phyloP scores from a whole-genome alignment of 1,140 invertebrate species.

The Octopus sinensis region DNA sequence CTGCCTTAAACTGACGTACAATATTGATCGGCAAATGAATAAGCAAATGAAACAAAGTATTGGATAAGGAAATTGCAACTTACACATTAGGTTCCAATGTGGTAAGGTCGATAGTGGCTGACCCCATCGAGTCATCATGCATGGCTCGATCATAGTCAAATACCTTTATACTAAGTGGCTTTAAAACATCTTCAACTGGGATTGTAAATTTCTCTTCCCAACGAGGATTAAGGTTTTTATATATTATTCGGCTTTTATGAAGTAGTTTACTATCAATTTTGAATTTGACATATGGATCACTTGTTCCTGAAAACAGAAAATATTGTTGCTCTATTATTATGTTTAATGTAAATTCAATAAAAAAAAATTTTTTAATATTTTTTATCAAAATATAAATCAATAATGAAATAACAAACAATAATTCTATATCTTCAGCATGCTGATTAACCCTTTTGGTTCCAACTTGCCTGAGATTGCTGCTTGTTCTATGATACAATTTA shows the following conservation, averaged over 20 bases:
- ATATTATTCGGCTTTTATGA: constrained; percentile 58
- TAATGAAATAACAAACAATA: no score
- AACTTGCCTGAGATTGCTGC: no score
- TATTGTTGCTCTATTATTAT: no score
- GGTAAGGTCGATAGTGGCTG: constrained; percentile 79
- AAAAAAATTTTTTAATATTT: no score
- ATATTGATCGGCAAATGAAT: no score
- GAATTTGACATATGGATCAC: constrained; percentile 63
- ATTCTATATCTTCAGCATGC: no score
- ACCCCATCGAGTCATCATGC: constrained; percentile 96
- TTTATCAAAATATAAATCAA: no score
- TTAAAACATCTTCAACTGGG: constrained; percentile 52
- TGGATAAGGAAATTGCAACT: constrained; percentile 30
- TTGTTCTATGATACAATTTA: no score
- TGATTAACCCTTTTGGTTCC: no score
- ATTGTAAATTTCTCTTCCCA: constrained; percentile 61
- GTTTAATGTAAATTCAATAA: no score
- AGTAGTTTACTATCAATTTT: constrained; percentile 53
- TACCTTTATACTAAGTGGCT: constrained; percentile 84
- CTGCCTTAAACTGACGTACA: no score
- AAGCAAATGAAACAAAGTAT: neutral
- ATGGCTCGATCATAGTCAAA: constrained; percentile 98
- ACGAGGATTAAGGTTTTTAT: constrained; percentile 60
- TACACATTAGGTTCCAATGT: constrained; percentile 77
- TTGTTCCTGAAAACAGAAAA: constrained; percentile 50